A percentile compares a stretch with the other conserved stretches of the same genome.
Evolutionary conservation across 2,888 invertebrate genomes (phyloP).

Genomic region (Polyommatus icarus): DNA sequence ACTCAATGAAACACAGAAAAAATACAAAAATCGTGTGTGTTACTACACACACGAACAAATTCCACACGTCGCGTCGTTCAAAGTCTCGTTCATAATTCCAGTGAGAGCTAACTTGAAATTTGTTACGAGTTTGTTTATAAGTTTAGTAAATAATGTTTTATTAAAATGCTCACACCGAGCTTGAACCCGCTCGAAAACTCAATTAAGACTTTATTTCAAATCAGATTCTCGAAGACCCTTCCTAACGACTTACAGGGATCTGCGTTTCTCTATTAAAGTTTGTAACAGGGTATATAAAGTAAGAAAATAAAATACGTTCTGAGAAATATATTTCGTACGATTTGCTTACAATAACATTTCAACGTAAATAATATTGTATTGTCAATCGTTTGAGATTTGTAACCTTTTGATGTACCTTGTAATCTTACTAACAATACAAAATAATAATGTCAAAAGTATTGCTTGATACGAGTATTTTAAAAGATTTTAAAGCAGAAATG

Average conservation of each 20-base stretch:
- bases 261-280: conserved; percentile 18
- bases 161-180: conserved; percentile 14
- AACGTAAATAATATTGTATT: neutral
- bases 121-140: conserved; percentile 8
- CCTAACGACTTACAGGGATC: conserved; percentile 20
- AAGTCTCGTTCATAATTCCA: neutral
- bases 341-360: neutral
- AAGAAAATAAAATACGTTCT: neutral
- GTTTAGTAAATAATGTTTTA: conserved; percentile 14
- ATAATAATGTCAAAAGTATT: neutral
- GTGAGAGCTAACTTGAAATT: neutral
- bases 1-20: too few relatives aligned
- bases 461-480: too few relatives aligned
- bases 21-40: too few relatives aligned
- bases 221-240: conserved; percentile 23
- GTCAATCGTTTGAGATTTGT: neutral
- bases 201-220: conserved; percentile 26
- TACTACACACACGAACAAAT: neutral
- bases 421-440: neutral
- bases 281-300: neutral
- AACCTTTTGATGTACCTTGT: neutral
- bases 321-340: neutral
- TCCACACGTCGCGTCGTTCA: neutral
- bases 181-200: conserved; percentile 7
- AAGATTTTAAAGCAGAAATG: neutral